Percentiles rank a stretch among this genome's conserved stretches.
phyloP scores from a whole-genome alignment of 2,113 vertebrate genomes.

The Aspiorhynchus laticeps region DNA sequence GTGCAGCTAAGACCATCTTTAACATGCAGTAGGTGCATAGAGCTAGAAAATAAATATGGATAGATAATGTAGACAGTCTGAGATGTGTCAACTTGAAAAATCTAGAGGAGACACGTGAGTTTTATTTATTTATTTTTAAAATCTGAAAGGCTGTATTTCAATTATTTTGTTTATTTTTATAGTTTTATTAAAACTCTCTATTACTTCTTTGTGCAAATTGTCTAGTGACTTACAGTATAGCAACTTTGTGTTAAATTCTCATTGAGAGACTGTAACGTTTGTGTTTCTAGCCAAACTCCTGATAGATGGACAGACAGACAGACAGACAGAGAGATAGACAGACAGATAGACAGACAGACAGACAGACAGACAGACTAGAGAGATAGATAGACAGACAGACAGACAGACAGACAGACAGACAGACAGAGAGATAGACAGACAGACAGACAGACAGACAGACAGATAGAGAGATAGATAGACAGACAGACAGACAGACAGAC shows the following conservation, averaged over 20 bases:
- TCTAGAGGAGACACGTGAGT: not conserved
- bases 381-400: not conserved
- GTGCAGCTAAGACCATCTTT: not conserved
- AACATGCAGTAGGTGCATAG: not conserved
- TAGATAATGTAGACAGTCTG: not conserved
- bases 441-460: no score
- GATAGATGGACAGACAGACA: not conserved
- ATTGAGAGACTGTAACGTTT: no score
- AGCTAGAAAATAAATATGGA: not conserved
- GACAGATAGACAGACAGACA: no score
- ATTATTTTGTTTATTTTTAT: no score
- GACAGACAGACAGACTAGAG: no score
- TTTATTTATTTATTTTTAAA: not conserved
- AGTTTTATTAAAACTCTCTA: no score
- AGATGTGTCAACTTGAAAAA: not conserved
- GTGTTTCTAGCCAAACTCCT: no score
- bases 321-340: not conserved
- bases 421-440: accelerated
- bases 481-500: no score
- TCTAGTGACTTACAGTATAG: not conserved
- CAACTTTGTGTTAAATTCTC: not conserved
- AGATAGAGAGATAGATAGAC: no score
- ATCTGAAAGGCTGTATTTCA: not conserved
- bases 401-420: not conserved
- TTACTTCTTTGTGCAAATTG: not conserved